Percentiles rank a stretch among this genome's conserved stretches.
phyloP scores from a whole-genome alignment of 2,797 vertebrate species.

The Galagoides demidoff region DNA sequence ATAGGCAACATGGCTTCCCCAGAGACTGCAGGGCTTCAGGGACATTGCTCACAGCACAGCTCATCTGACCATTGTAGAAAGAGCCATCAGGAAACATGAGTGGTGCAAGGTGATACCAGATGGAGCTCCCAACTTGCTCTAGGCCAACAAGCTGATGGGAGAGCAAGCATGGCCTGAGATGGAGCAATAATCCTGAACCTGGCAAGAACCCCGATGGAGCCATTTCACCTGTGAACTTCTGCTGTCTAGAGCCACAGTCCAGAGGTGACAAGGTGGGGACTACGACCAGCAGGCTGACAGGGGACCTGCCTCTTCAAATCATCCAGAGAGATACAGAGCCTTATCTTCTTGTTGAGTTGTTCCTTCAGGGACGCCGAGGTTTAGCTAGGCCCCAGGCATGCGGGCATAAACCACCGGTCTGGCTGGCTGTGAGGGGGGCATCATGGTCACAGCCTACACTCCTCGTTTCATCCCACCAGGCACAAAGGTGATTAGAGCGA shows the following conservation, averaged over 20 bases:
- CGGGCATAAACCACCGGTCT: neutral
- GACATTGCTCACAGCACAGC: neutral
- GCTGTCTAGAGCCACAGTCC: neutral
- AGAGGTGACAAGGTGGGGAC: neutral
- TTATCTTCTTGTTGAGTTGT: neutral
- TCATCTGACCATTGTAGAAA: neutral
- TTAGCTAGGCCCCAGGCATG: neutral
- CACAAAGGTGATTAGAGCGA: rapidly evolving
- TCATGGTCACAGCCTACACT: neutral
- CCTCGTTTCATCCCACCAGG: neutral
- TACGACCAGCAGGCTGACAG: neutral
- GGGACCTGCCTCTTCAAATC: neutral
- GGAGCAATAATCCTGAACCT: neutral
- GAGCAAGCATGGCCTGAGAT: neutral
- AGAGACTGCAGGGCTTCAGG: neutral
- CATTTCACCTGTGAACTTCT: neutral
- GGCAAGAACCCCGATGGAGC: neutral
- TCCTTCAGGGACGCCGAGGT: neutral
- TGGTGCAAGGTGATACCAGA: neutral
- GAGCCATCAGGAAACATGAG: neutral
- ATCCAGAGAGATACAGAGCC: neutral
- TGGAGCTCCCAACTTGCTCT: neutral
- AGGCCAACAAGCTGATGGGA: neutral
- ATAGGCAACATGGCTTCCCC: neutral
- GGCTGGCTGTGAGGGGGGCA: neutral